These are phyloP conservation scores for Psittacus erithacus DNA, from an alignment of 2,113 vertebrate genomes.

Conservation along the genomic window DNA sequence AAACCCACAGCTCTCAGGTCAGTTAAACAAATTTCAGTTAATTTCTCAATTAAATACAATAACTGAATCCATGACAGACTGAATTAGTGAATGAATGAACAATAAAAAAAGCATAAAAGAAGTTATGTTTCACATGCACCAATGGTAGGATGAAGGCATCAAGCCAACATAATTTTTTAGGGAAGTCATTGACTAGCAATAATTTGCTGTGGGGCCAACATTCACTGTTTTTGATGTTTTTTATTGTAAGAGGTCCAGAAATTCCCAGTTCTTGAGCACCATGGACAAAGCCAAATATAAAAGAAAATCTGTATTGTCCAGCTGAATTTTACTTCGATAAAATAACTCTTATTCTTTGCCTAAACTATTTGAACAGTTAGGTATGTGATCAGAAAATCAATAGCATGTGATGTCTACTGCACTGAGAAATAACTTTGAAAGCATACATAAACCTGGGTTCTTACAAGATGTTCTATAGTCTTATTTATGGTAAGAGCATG, in stretches of 20 bases:
- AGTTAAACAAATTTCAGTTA: background rate
- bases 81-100: background rate
- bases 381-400: background rate
- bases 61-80: background rate
- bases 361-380: background rate
- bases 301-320: background rate
- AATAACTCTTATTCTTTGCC: background rate
- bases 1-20: background rate
- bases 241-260: background rate
- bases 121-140: background rate
- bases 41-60: constrained; percentile 4
- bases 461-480: background rate
- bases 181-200: background rate
- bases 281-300: background rate
- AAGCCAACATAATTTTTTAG: background rate
- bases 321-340: background rate
- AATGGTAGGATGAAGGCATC: background rate
- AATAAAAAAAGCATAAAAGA: background rate
- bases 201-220: background rate
- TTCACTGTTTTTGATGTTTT: background rate
- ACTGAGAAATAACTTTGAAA: background rate
- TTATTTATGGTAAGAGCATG: background rate
- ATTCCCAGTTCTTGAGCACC: background rate
- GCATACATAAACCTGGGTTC: background rate
- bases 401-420: background rate